A percentile compares a stretch with the other conserved stretches of the same genome.
Evolutionary conservation across 2,113 vertebrate genomes (phyloP).

Genomic region (Psettodes erumei): DNA sequence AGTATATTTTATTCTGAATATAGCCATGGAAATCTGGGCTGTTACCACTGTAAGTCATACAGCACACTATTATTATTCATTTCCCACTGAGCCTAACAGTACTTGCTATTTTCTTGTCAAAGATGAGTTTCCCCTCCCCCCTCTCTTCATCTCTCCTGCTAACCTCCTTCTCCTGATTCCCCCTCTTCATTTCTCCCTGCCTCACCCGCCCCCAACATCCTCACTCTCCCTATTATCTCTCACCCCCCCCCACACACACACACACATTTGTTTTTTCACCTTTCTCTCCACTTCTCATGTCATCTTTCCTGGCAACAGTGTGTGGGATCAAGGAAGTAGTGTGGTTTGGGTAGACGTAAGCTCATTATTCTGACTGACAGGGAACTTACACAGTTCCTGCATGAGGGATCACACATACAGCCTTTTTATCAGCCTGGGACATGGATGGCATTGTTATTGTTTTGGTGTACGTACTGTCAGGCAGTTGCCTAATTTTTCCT

Average conservation of each 20-base stretch:
- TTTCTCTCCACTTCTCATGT: conserved; percentile 33
- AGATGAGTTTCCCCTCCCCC: conserved; percentile 11
- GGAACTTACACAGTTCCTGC: conserved; percentile 39
- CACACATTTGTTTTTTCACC: conserved; percentile 7
- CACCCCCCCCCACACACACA: neutral
- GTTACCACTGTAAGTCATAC: conserved; percentile 27
- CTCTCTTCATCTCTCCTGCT: neutral
- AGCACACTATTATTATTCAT: conserved; percentile 54
- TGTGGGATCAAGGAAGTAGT: conserved; percentile 42
- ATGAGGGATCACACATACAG: conserved; percentile 16
- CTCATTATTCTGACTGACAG: conserved; percentile 61
- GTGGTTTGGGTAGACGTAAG: conserved; percentile 57
- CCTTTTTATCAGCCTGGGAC: conserved; percentile 21
- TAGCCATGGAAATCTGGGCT: conserved; percentile 15
- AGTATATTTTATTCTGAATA: neutral
- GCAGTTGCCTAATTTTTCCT: conserved; percentile 8
- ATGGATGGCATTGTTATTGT: conserved; percentile 11
- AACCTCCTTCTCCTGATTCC: neutral
- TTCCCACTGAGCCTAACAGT: conserved; percentile 44
- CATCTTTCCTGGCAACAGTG: conserved; percentile 36
- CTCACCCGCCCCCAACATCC: neutral
- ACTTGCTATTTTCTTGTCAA: conserved; percentile 49
- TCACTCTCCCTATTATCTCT: conserved; percentile 7
- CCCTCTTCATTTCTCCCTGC: neutral
- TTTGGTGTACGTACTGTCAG: conserved; percentile 2